These are phyloP conservation scores for Mythimna albipuncta DNA, from an alignment of 2,888 invertebrate genomes.

Conservation along the genomic window DNA sequence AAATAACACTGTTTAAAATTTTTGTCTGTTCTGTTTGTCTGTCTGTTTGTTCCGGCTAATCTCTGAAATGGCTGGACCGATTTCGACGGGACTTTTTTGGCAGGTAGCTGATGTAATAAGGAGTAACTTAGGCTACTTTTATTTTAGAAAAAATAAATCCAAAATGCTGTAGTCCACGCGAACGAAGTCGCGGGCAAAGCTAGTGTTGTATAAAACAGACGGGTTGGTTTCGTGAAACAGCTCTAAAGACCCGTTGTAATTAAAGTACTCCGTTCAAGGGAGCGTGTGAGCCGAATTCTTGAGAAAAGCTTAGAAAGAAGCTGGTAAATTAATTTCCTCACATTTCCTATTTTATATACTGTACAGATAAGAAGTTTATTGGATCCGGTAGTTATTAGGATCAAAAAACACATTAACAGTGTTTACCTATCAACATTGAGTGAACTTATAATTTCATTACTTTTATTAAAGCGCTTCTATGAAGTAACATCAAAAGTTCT, in stretches of 20 bases:
- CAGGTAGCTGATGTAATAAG: too few species aligned
- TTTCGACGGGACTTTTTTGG: too few species aligned
- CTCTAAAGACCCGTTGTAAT: not conserved
- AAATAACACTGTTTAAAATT: too few species aligned
- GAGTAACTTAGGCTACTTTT: too few species aligned
- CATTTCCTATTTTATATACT: not conserved
- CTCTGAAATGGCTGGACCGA: too few species aligned
- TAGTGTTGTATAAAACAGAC: not conserved
- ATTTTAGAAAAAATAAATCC: too few species aligned
- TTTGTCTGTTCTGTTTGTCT: too few species aligned
- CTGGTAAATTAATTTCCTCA: not conserved
- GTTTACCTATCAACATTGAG: not conserved
- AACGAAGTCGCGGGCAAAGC: too few species aligned
- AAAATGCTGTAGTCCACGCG: too few species aligned
- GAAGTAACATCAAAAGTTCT: slow-evolving; percentile 25
- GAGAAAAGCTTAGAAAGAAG: not conserved
- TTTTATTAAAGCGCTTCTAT: slow-evolving; percentile 9
- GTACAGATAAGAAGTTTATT: too few species aligned
- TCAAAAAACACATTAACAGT: not conserved
- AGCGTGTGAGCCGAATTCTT: not conserved
- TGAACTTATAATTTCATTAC: slow-evolving; percentile 16
- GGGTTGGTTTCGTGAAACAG: not conserved
- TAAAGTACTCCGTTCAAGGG: not conserved
- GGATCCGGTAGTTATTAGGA: not conserved
- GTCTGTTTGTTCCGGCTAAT: too few species aligned